Percentiles rank a stretch among this genome's conserved stretches.
These are phyloP conservation scores for Hirudinaria manillensis DNA, from an alignment of 2,888 invertebrate species.

Conservation along the genomic window DNA sequence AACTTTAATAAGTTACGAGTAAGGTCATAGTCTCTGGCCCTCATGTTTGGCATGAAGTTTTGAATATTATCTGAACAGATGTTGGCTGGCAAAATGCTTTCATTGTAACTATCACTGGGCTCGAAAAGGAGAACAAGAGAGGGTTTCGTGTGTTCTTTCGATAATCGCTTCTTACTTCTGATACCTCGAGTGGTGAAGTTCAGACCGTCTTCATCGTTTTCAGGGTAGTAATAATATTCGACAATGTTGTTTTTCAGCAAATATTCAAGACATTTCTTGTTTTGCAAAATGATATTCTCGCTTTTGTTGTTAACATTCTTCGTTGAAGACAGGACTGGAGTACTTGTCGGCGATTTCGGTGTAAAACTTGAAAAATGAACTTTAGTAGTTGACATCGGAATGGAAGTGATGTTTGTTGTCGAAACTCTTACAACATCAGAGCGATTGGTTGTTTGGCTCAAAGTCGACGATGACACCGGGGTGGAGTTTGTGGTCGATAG, in stretches of 20 bases:
- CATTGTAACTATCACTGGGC: neutral
- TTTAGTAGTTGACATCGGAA: too few relatives aligned
- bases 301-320: neutral
- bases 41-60: neutral
- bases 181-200: neutral
- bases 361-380: neutral
- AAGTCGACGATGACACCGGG: too few relatives aligned
- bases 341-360: neutral
- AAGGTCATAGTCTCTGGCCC: neutral
- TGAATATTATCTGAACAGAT: neutral
- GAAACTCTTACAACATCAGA: too few relatives aligned
- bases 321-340: neutral
- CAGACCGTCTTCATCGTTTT: neutral
- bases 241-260: neutral
- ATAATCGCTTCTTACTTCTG: neutral
- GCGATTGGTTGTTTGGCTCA: too few relatives aligned
- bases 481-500: too few relatives aligned
- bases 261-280: constrained; percentile 1
- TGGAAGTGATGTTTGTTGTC: too few relatives aligned
- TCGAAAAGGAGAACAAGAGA: neutral
- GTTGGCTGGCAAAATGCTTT: neutral
- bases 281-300: neutral
- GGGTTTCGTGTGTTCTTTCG: neutral
- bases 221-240: neutral
- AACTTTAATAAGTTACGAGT: neutral